A percentile compares a stretch with the other conserved stretches of the same genome.
These are phyloP conservation scores for Ariolimax columbianus DNA, from an alignment of 2,888 invertebrate genomes.

Conservation along the genomic window DNA sequence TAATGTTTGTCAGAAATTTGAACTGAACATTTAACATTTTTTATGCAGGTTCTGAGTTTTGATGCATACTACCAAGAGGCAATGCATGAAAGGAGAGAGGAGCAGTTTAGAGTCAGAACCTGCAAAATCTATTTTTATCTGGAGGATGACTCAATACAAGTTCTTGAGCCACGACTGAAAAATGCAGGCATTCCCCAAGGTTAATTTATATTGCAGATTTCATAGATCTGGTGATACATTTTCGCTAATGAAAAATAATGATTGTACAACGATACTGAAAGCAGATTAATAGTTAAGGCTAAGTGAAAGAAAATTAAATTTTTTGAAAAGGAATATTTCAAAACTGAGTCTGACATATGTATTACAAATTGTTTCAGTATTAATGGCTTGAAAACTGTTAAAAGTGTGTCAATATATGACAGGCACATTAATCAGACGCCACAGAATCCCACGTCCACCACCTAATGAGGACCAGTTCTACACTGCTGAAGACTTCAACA, in stretches of 20 bases:
- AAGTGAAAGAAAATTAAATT: no score
- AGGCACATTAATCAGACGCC: slow-evolving; percentile 86
- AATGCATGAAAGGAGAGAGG: slow-evolving; percentile 85
- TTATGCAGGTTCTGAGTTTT: slow-evolving; percentile 83
- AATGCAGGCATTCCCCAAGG: slow-evolving; percentile 94
- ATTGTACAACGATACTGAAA: no score
- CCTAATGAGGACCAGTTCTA: slow-evolving; percentile 87
- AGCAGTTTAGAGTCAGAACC: slow-evolving; percentile 86
- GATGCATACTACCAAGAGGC: slow-evolving; percentile 89
- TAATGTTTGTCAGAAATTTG: neutral
- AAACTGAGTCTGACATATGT: no score
- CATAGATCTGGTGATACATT: no score
- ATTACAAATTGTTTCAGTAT: no score
- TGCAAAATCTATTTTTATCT: slow-evolving; percentile 91
- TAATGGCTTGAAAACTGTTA: neutral
- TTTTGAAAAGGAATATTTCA: no score
- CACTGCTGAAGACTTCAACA: slow-evolving; percentile 91
- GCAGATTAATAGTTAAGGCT: no score
- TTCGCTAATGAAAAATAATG: no score
- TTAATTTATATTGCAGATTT: no score
- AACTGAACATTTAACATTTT: neutral
- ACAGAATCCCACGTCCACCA: slow-evolving; percentile 87
- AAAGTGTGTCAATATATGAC: neutral
- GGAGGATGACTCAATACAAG: slow-evolving; percentile 94
- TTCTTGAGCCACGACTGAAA: slow-evolving; percentile 87